These are phyloP conservation scores for Oryzaephilus surinamensis DNA, from an alignment of 1,140 invertebrate genomes.

Conservation along the genomic window DNA sequence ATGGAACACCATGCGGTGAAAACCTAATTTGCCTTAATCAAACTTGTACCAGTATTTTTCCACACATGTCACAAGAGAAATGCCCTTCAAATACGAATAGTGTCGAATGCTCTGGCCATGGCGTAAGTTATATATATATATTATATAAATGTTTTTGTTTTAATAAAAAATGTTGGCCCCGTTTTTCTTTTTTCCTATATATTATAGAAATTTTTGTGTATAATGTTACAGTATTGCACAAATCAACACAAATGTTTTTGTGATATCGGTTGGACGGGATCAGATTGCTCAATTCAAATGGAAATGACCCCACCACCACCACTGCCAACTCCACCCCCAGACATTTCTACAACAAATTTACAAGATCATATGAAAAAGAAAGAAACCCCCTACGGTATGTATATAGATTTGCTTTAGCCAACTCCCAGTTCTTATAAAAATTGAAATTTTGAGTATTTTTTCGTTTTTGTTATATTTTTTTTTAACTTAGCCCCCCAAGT, in stretches of 20 bases:
- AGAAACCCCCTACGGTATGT: conserved; percentile 82
- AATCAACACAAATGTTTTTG: conserved; percentile 90
- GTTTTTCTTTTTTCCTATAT: too few relatives aligned
- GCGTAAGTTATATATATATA: too few relatives aligned
- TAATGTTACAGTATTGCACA: conserved; percentile 91
- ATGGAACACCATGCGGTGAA: conserved; percentile 86
- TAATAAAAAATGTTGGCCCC: too few relatives aligned
- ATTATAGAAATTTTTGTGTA: too few relatives aligned
- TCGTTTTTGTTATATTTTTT: too few relatives aligned
- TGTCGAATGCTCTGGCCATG: conserved; percentile 85
- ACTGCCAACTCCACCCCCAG: conserved; percentile 37
- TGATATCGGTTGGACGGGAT: conserved; percentile 74
- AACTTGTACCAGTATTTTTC: conserved; percentile 74
- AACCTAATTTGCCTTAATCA: conserved; percentile 89
- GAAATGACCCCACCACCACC: conserved; percentile 49
- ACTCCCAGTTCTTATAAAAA: too few relatives aligned
- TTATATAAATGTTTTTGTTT: too few relatives aligned
- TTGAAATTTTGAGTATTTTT: too few relatives aligned
- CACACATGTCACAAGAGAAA: conserved; percentile 68
- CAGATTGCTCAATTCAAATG: conserved; percentile 74
- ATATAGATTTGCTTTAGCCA: conserved; percentile 2
- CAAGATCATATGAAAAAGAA: conserved; percentile 69
- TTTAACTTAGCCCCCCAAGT: too few relatives aligned
- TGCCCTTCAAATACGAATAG: conserved; percentile 84
- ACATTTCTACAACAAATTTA: conserved; percentile 24